Evolutionary conservation across 2,113 vertebrate genomes (phyloP), one percentile per base, ranked within the genome.

Genomic region (Cynocephalus volans): DNA sequence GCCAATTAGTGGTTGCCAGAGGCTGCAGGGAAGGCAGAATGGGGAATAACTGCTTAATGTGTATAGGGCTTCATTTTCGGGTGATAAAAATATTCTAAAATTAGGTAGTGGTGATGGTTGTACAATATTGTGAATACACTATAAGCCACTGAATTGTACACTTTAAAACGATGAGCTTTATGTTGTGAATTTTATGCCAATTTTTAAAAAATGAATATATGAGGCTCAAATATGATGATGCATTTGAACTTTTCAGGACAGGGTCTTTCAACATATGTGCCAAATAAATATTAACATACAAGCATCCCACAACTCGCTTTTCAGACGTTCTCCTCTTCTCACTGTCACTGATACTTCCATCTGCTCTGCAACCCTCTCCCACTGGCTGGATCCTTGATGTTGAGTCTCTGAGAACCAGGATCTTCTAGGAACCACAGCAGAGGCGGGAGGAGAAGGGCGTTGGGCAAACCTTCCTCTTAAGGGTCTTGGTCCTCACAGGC

Each of bases 111-210:
- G 33, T 45, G 33, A 89, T 24, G 77, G 11, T 13, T 92, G 48
- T 17, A 76, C 14, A 77, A 54, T 54, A 18, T 62, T 26, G 18
- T 65, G 54, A 58, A 65, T 54, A 26, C 58, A 45, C 6, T 28
- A 48, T 90, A 94, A 95, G 36, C 19, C n/a, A 69, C 17, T 33
- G 19, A 87, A 48, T 65, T 7, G 12, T 33, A 79, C 48, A 60
- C 26, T 58, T 93, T n/a, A 41, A 92, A 91, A 58, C 80, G 21
- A 54, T 48, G 19, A 97, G 60, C 14, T 69, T 96, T 21, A 65
- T 28, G 23, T 67, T 45, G 9, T 83, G 56, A 72, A 83, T 67
- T 86, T 77, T 75, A 80, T 24, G 33, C 19, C 26, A 33, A 2
- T 17, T 81, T 76, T 88, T 54, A 5, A 64, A 58, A 54, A 85